Percentiles rank a stretch among this genome's conserved stretches.
Conservation (phyloP, 2,888 invertebrate species). For the Busseola fusca region DNA sequence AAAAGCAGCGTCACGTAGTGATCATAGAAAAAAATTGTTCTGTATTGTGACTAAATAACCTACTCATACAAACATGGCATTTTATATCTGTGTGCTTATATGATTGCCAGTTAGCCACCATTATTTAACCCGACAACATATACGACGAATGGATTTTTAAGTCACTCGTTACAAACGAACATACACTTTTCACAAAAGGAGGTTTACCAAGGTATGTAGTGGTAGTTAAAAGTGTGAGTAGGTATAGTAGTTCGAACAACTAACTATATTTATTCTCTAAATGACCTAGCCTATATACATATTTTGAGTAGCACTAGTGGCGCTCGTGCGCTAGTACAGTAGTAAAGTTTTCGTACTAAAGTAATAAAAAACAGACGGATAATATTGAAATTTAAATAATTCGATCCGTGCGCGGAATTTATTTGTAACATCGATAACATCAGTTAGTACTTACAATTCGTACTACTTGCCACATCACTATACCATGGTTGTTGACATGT, state of each 20-base stretch:
- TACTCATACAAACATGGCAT: neutral
- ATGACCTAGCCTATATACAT: too few species aligned
- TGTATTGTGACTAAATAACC: neutral
- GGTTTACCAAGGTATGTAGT: too few species aligned
- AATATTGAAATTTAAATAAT: neutral
- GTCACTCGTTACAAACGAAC: too few species aligned
- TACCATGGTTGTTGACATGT: neutral
- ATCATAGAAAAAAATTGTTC: neutral
- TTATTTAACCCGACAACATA: neutral
- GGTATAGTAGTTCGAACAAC: too few species aligned
- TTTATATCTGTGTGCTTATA: neutral
- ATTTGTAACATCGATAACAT: neutral
- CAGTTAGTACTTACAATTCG: neutral
- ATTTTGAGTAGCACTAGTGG: too few species aligned
- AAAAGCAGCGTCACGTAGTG: neutral
- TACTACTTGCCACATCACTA: neutral
- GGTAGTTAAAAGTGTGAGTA: too few species aligned
- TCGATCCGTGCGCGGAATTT: neutral
- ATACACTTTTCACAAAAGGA: too few species aligned
- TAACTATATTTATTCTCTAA: too few species aligned
- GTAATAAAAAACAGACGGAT: neutral
- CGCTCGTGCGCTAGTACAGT: too few species aligned
- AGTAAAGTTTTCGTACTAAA: neutral
- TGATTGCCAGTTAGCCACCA: neutral
- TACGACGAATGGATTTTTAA: neutral